A percentile compares a stretch with the other conserved stretches of the same genome.
Conservation (phyloP, 2,113 vertebrate species). For the Setophaga petechia region DNA sequence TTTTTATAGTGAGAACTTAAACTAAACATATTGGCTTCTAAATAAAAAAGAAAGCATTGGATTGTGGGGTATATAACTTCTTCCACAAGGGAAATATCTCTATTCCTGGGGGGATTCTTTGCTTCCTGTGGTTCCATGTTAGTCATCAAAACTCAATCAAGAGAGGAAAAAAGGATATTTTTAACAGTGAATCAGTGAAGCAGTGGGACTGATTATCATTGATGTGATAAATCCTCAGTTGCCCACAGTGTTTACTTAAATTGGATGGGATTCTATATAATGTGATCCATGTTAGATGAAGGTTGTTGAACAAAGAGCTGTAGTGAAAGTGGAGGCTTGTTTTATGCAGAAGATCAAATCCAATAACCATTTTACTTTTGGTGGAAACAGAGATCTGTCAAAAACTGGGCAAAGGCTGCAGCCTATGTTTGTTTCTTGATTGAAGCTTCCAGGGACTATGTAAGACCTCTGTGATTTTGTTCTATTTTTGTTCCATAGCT, state of each 20-base stretch:
- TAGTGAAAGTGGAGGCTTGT: neutral
- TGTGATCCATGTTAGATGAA: neutral
- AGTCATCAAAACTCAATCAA: slow-evolving; percentile 18
- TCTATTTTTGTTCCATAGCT: slow-evolving; percentile 30
- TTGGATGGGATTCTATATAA: neutral
- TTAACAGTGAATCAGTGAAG: neutral
- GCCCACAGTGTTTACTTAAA: slow-evolving; percentile 15
- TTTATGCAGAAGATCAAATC: neutral
- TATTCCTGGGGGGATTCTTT: neutral
- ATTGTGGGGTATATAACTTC: neutral
- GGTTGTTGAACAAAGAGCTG: neutral
- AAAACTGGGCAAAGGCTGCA: slow-evolving; percentile 3
- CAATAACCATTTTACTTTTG: neutral
- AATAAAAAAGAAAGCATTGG: neutral
- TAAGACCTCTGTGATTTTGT: slow-evolving; percentile 25
- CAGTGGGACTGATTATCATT: neutral
- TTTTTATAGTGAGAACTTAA: slow-evolving; percentile 37
- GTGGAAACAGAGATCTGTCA: neutral
- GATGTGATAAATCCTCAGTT: neutral
- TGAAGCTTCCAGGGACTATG: neutral
- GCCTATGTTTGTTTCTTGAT: neutral
- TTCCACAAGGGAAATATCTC: neutral
- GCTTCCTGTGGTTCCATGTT: neutral
- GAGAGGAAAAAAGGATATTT: neutral
- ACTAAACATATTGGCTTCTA: slow-evolving; percentile 8